phyloP scores from a whole-genome alignment of 2,797 vertebrate species.

The Mallotus villosus region DNA sequence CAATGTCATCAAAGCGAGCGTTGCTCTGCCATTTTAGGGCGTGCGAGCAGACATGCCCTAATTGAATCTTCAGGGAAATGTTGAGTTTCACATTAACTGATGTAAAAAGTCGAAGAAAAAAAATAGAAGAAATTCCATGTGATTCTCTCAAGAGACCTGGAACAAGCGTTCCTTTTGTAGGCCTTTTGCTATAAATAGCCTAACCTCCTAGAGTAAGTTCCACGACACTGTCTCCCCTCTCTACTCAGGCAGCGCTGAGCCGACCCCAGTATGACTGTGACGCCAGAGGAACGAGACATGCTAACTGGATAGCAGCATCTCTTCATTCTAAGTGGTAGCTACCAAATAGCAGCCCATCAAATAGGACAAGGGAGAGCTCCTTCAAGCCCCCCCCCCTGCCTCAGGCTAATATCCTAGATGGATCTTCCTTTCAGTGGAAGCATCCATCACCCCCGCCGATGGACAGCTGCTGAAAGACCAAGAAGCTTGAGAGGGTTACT shows the following conservation, averaged over 20 bases:
- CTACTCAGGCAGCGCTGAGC: too few relatives aligned
- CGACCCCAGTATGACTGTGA: too few relatives aligned
- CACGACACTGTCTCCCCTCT: too few relatives aligned
- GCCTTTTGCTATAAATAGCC: neutral
- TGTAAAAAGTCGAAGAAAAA: conserved; percentile 4
- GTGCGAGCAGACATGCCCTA: neutral
- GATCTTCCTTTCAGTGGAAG: too few relatives aligned
- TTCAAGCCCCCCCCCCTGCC: too few relatives aligned
- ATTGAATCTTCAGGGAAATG: conserved; percentile 11
- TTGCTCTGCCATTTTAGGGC: too few relatives aligned
- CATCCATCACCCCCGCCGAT: too few relatives aligned
- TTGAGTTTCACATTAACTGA: conserved; percentile 11
- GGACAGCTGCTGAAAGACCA: neutral
- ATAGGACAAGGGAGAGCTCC: neutral
- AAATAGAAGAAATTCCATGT: neutral
- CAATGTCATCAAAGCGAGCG: neutral
- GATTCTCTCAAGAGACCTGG: conserved; percentile 5
- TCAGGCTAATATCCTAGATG: too few relatives aligned
- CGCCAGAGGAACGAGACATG: too few relatives aligned
- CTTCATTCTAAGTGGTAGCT: too few relatives aligned
- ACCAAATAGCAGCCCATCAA: conserved; percentile 9
- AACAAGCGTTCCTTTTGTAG: neutral
- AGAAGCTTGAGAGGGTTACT: neutral
- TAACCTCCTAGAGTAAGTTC: neutral
- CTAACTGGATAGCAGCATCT: neutral